Evolutionary conservation across 2,113 vertebrate genomes (phyloP), one percentile per base, ranked within the genome.

Genomic region (Sander vitreus): DNA sequence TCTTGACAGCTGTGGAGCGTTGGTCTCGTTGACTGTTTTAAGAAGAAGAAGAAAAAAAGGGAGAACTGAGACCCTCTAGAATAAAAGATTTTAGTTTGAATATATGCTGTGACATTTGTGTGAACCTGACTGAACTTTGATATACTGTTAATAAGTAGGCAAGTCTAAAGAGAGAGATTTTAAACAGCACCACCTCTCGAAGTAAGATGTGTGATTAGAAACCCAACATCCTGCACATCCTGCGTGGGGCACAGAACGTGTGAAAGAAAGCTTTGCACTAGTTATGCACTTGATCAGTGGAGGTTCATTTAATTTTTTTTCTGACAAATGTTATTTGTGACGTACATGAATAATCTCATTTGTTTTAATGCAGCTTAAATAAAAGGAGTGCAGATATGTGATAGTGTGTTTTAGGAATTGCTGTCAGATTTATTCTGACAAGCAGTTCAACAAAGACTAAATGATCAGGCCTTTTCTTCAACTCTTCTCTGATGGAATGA

Each of bases 1-100:
- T 84, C 93, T 2, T 47, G 4, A 66, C 95, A 95, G 3, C 14
- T 82, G 74, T 84, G 84, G 3, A 83, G 63, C 0, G 80, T 88
- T 57, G 67, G 54, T 71, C 90, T 93, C 0, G 57, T 87, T 0
- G 68, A 2, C 95, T 96, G 85, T 73, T 78, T 36, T 12, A n/a
- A 50, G 13, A 45, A 45, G 57, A 43, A 47, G 53, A 75, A 72
- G 4, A 55, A 4, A 59, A 15, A 18, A 11, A 1, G 12, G 45
- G 70, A 43, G 5, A 72, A 25, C 1, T 4, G 48, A 75, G 18
- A 39, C 3, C 23, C 2, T 58, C 30, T 2, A 6, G 25, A 23
- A 33, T 21, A 27, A 58, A 59, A 15, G 1, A 27, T 39, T 58
- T 36, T 55, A 3, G 3, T 65, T 69, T 57, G 3, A 27, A 23